Base-by-base conservation (phyloP, 2,797 vertebrate species). In the Halcyon chelicuti region DNA sequence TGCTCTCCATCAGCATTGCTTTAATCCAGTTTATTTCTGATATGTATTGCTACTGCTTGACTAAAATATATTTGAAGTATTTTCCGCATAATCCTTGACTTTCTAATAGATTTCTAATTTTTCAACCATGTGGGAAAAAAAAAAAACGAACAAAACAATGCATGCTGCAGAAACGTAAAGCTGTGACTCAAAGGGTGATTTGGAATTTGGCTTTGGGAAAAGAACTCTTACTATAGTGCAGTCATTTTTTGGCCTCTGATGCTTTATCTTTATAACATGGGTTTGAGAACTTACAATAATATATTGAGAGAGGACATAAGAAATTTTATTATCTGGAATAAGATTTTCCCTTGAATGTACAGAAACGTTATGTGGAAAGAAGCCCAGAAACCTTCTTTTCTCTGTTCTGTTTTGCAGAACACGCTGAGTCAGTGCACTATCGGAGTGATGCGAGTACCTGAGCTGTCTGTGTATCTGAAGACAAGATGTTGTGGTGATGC, bases 391-490 rank as follows among this genome's bases (percentile, higher is more conserved):
- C 2, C 2, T 70, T 51, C 1, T 57, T 77, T 76, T 35, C 28
- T 58, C 55, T 29, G 0, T 46, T 51, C 22, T 62, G 16, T 35
- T 44, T 28, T 10, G 12, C 12, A 57, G 72, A 73, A 46, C 26
- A 31, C 25, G 10, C 42, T 70, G 51, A 58, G 6, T 16, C 63
- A 39, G 16, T 31, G 35, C 8, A 6, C 33, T 3, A 0, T 3
- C 8, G 54, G 7, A 74, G 31, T 1, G 8, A 37, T 0, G 3
- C 1, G 5, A 74, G 57, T 3, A 4, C 57, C 29, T 31, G 12
- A 42, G 29, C 29, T 52, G 4, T 14, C 14, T 25, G 28, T 31
- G 1, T 10, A 7, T 3, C 55, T 58, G 25, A 55, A 74, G 46
- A 17, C 4, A 28, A n/a, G 28, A 26, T 42, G 17, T 14, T 21